A percentile compares a stretch with the other conserved stretches of the same genome.
Evolutionary conservation across 2,888 invertebrate genomes (phyloP).

Genomic region (Hybos culiciformis): DNA sequence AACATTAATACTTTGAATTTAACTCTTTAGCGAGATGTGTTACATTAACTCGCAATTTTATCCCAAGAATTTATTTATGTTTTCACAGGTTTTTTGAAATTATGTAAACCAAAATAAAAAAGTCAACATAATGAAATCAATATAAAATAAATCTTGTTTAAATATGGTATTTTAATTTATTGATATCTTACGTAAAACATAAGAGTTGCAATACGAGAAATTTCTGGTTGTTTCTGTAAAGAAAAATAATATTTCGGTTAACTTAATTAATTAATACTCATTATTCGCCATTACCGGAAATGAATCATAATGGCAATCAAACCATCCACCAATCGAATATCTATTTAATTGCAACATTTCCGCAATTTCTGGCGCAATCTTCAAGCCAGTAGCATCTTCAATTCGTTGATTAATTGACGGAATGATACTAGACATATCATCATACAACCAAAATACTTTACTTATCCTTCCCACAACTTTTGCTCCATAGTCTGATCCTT

Average conservation of each 20-base stretch:
- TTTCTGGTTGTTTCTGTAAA: no score
- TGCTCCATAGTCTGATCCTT: constrained; percentile 3
- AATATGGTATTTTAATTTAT: no score
- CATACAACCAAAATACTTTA: constrained; percentile 26
- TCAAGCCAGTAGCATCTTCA: constrained; percentile 26
- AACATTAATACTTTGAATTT: background rate
- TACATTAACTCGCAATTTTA: background rate
- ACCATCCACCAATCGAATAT: constrained; percentile 30
- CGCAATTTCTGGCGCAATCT: constrained; percentile 19
- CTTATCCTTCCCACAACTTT: constrained; percentile 22
- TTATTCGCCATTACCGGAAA: constrained; percentile 17
- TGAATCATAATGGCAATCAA: constrained; percentile 26
- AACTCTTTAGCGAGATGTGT: background rate
- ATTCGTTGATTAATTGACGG: constrained; percentile 21
- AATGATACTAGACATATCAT: constrained; percentile 16
- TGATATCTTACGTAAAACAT: constrained; percentile 34
- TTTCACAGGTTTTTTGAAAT: no score
- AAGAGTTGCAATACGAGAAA: constrained; percentile 32
- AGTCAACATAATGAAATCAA: no score
- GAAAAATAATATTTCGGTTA: background rate
- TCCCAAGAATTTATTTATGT: no score
- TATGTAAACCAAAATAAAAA: no score
- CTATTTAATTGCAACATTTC: constrained; percentile 29
- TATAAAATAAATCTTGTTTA: no score
- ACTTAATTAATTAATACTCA: background rate